phyloP scores from a whole-genome alignment of 2,888 invertebrate species.

The Pegoplata infirma region DNA sequence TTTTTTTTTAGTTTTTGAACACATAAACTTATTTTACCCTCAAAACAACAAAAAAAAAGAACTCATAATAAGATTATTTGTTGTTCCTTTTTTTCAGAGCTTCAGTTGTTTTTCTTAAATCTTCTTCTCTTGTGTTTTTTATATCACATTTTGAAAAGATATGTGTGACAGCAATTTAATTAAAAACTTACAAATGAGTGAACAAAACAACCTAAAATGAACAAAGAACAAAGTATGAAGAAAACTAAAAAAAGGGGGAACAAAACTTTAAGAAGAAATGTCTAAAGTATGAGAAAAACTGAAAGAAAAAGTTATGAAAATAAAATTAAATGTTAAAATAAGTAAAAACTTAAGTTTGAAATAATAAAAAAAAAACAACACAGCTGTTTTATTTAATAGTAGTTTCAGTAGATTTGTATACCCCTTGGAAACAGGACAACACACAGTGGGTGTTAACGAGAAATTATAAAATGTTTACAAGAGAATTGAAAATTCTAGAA shows the following conservation, averaged over 20 bases:
- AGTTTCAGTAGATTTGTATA: neutral
- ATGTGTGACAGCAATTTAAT: conserved; percentile 66
- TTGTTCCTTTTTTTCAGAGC: conserved; percentile 24
- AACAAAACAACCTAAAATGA: conserved; percentile 58
- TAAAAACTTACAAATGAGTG: conserved; percentile 66
- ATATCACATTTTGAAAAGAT: conserved; percentile 41
- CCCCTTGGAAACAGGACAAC: conserved; percentile 7
- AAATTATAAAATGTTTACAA: too few species aligned
- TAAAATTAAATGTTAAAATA: conserved; percentile 43
- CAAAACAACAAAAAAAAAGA: conserved; percentile 5
- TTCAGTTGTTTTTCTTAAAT: conserved; percentile 28
- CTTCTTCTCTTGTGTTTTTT: conserved; percentile 4
- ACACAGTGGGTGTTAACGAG: neutral
- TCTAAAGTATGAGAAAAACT: conserved; percentile 19
- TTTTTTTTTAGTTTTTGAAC: conserved; percentile 4
- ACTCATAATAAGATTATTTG: conserved; percentile 55
- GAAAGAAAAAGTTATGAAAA: conserved; percentile 50
- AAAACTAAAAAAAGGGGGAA: conserved; percentile 15
- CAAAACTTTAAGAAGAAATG: conserved; percentile 25
- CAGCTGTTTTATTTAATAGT: conserved; percentile 51
- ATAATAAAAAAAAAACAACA: conserved; percentile 20
- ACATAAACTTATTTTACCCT: neutral
- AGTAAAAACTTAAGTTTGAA: conserved; percentile 38
- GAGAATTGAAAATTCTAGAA: too few species aligned
- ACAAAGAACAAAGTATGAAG: conserved; percentile 39